Percentiles rank a stretch among this genome's conserved stretches.
Conservation (phyloP, 2,113 vertebrate genomes). For the Prunella himalayana region DNA sequence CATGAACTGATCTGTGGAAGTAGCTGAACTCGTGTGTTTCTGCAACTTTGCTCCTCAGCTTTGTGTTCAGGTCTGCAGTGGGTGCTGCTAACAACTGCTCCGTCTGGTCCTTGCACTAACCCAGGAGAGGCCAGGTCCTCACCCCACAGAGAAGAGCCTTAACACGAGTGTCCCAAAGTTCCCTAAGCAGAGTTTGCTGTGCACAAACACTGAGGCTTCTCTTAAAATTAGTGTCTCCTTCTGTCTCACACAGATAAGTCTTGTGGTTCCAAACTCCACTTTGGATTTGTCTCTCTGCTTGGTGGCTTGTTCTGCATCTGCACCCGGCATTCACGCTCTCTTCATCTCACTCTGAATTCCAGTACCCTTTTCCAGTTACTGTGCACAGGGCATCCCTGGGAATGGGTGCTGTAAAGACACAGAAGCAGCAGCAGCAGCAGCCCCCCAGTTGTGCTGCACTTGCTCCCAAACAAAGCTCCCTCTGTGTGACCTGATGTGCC, state of each 20-base stretch:
- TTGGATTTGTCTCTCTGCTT: conserved; percentile 55
- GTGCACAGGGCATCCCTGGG: neutral
- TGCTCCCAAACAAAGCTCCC: conserved; percentile 33
- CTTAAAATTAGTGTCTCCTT: conserved; percentile 58
- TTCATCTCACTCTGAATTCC: conserved; percentile 44
- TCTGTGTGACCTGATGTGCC: conserved; percentile 32
- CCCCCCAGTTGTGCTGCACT: neutral
- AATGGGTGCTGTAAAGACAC: neutral
- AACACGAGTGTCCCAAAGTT: neutral
- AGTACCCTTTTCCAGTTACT: conserved; percentile 25
- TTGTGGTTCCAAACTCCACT: conserved; percentile 46
- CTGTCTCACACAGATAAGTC: conserved; percentile 71
- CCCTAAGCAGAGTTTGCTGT: neutral
- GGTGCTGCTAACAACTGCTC: conserved; percentile 30
- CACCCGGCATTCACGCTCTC: neutral
- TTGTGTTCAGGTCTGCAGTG: conserved; percentile 1
- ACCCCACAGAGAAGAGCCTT: neutral
- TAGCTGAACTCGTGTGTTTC: neutral
- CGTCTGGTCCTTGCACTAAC: conserved; percentile 24
- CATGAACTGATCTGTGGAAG: conserved; percentile 54
- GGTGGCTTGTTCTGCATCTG: conserved; percentile 34
- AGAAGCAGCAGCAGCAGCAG: neutral
- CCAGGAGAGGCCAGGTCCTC: neutral
- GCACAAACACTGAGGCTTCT: neutral
- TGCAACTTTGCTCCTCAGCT: neutral